Evolutionary conservation across 2,113 vertebrate species (phyloP).

Genomic region (Lichenostomus cassidix): DNA sequence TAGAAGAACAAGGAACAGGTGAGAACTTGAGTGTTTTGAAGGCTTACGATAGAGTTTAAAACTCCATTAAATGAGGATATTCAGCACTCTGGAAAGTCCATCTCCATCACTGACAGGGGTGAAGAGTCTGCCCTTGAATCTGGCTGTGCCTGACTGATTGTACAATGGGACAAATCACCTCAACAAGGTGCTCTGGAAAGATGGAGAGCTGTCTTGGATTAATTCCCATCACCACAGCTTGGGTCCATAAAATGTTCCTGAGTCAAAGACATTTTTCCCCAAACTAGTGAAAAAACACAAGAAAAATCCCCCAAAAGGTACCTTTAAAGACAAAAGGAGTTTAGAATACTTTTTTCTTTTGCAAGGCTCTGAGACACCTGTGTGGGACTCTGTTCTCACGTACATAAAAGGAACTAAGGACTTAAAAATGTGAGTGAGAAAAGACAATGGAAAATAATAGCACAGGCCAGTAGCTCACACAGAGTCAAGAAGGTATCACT

Average conservation of each 20-base stretch:
- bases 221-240: background rate
- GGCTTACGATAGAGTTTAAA: background rate
- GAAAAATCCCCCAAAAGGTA: background rate
- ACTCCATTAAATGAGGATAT: background rate
- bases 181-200: background rate
- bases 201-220: background rate
- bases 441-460: slow-evolving; percentile 37
- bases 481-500: background rate
- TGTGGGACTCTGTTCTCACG: background rate
- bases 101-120: background rate
- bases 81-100: background rate
- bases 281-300: background rate
- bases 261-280: background rate
- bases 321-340: background rate
- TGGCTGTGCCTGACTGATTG: background rate
- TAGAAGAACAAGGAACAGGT: background rate
- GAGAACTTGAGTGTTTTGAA: background rate
- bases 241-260: background rate
- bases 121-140: background rate
- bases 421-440: background rate
- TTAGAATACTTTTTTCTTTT: background rate
- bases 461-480: background rate
- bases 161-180: background rate
- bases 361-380: background rate
- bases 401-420: background rate